A percentile compares a stretch with the other conserved stretches of the same genome.
Evolutionary conservation across 2,797 vertebrate genomes (phyloP).

Genomic region (Microctenopoma steveboyesi): DNA sequence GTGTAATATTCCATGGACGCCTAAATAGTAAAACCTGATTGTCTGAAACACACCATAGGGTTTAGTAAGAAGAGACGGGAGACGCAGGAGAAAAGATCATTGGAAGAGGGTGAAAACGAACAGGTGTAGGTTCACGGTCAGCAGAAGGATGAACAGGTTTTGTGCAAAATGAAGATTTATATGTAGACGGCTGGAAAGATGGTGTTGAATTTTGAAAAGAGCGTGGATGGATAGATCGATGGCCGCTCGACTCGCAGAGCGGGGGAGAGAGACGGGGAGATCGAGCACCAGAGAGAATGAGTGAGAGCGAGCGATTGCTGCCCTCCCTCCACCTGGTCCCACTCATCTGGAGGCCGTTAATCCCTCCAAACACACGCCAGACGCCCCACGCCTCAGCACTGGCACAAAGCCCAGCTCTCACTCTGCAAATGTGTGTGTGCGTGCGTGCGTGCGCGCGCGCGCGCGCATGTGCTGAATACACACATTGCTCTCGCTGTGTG

Average conservation of each 20-base stretch:
- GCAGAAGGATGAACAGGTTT: slow-evolving; percentile 44
- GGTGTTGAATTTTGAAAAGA: slow-evolving; percentile 69
- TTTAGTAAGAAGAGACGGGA: slow-evolving; percentile 3
- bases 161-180: slow-evolving; percentile 45
- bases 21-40: slow-evolving; percentile 40
- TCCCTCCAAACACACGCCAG: slow-evolving; percentile 85
- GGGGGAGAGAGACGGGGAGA: slow-evolving; percentile 42
- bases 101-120: slow-evolving; percentile 27
- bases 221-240: slow-evolving; percentile 67
- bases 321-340: slow-evolving; percentile 83
- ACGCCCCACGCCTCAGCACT: slow-evolving; percentile 81
- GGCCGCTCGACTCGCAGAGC: slow-evolving; percentile 54
- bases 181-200: slow-evolving; percentile 46
- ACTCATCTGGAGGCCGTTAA: slow-evolving; percentile 85
- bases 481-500: slow-evolving; percentile 68
- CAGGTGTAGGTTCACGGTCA: slow-evolving; percentile 41
- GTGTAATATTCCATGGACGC: slow-evolving; percentile 42
- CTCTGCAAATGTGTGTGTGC: slow-evolving; percentile 46
- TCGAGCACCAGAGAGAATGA: slow-evolving; percentile 62
- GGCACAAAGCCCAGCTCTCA: slow-evolving; percentile 81
- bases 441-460: slow-evolving; percentile 1
- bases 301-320: slow-evolving; percentile 66
- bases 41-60: slow-evolving; percentile 30
- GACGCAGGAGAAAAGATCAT: slow-evolving; percentile 1
- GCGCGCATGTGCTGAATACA: slow-evolving; percentile 48